Evolutionary conservation across 2,113 vertebrate species (phyloP), one percentile per base, ranked within the genome.

Genomic region (Rissa tridactyla): DNA sequence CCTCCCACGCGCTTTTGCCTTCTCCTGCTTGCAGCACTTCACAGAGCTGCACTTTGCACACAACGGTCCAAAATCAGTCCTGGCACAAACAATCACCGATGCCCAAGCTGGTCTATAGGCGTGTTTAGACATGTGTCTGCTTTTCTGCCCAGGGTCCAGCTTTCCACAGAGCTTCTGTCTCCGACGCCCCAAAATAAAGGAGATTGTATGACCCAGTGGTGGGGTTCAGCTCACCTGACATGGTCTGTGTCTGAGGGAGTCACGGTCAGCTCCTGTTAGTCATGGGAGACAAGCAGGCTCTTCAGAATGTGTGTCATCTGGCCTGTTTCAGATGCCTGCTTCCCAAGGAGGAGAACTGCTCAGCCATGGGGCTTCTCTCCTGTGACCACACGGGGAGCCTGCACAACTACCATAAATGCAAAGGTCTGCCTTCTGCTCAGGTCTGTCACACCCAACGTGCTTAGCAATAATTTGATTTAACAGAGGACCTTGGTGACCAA

Each of bases 401-500:
- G 8, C 34, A 47, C 0, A 4, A 32, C 42, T 51, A 8, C 32
- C 44, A 30, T 26, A n/a, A 9, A 19, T n/a, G 23, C 22, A 36
- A 72, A 49, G 11, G 36, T 55, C 76, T 86, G 18, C 47, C 42
- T 6, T 34, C 19, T 82, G 29, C 26, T 70, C 29, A 52, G 36
- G 18, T 76, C 15, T 32, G 8, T 54, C 62, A 42, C 30, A 36
- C 51, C 10, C 0, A 0, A 52, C 0, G 1, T 47, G 7, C 36
- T 55, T 52, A 58, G 20, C 9, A 71, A 27, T 46, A n/a, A 26
- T 70, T 61, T n/a, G n/a, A 86, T 86, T 54, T 88, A 86, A 51
- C 17, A 34, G 70, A 66, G n/a, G 14, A 19, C 5, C 40, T 54
- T n/a, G 30, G 9, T 36, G 32, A 62, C 5, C 26, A 62, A 9